Conservation (phyloP, 1,140 invertebrate species). For the Protaetia brevitarsis region DNA sequence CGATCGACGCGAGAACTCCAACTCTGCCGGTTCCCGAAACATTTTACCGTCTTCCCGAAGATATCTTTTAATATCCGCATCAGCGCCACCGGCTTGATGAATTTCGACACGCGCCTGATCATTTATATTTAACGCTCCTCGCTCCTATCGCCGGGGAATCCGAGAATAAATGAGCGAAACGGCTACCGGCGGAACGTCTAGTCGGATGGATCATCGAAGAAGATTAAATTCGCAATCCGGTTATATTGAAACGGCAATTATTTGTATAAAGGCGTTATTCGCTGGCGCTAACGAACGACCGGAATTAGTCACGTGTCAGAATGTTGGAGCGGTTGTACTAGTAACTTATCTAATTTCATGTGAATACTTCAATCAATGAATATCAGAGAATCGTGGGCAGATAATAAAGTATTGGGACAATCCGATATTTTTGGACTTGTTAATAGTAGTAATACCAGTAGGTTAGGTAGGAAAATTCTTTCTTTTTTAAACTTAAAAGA, state of each 20-base stretch:
- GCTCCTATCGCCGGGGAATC: background rate
- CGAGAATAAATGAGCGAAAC: background rate
- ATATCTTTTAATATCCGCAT: background rate
- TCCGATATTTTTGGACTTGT: too few species aligned
- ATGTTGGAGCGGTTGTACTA: too few species aligned
- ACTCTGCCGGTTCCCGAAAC: background rate
- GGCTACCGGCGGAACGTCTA: background rate
- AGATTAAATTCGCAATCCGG: conserved; percentile 9
- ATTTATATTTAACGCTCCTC: conserved; percentile 1
- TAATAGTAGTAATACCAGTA: too few species aligned
- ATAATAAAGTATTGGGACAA: too few species aligned
- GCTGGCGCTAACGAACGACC: background rate
- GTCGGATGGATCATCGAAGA: background rate
- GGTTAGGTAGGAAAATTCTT: too few species aligned
- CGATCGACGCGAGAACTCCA: too few species aligned
- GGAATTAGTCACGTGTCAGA: background rate
- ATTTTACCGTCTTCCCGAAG: background rate
- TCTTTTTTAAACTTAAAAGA: too few species aligned
- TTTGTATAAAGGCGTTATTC: background rate
- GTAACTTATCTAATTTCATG: too few species aligned
- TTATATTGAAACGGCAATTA: conserved; percentile 14
- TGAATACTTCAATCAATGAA: too few species aligned
- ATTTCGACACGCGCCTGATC: background rate
- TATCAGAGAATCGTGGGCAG: too few species aligned
- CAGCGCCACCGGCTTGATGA: background rate